phyloP scores from a whole-genome alignment of 2,888 invertebrate genomes.

The Myathropa florea region DNA sequence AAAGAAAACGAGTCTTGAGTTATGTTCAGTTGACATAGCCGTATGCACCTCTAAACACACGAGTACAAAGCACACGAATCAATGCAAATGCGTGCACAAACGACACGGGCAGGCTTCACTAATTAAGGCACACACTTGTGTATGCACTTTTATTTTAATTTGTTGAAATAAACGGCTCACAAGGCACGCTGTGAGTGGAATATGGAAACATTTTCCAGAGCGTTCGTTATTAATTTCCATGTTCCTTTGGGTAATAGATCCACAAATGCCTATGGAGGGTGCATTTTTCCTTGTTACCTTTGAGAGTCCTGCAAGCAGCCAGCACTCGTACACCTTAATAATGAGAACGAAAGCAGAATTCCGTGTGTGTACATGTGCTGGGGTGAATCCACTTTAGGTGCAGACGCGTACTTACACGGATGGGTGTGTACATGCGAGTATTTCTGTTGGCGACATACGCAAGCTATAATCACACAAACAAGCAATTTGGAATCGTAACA shows the following conservation, averaged over 20 bases:
- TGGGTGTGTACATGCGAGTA: background rate
- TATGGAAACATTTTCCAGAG: slow-evolving; percentile 3
- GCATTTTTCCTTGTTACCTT: background rate
- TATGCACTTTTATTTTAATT: slow-evolving; percentile 23
- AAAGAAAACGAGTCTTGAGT: slow-evolving; percentile 73
- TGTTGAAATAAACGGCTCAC: background rate
- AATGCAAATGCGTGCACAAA: background rate
- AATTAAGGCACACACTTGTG: background rate
- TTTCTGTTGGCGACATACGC: slow-evolving; percentile 16
- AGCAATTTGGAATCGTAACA: slow-evolving; percentile 50
- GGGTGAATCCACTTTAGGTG: slow-evolving; percentile 4
- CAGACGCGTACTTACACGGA: background rate
- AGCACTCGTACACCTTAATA: slow-evolving; percentile 36
- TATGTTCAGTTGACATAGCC: no score
- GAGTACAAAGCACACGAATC: background rate
- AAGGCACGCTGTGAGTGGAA: background rate
- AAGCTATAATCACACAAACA: slow-evolving; percentile 26
- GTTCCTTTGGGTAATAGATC: background rate
- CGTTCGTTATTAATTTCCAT: slow-evolving; percentile 35
- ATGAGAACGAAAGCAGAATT: slow-evolving; percentile 5
- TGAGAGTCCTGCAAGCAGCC: slow-evolving; percentile 17
- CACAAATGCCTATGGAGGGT: background rate
- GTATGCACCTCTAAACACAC: background rate
- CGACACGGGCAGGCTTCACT: background rate
- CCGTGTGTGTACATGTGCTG: background rate